phyloP scores from a whole-genome alignment of 2,888 invertebrate species.

The Cheilosia urbana region DNA sequence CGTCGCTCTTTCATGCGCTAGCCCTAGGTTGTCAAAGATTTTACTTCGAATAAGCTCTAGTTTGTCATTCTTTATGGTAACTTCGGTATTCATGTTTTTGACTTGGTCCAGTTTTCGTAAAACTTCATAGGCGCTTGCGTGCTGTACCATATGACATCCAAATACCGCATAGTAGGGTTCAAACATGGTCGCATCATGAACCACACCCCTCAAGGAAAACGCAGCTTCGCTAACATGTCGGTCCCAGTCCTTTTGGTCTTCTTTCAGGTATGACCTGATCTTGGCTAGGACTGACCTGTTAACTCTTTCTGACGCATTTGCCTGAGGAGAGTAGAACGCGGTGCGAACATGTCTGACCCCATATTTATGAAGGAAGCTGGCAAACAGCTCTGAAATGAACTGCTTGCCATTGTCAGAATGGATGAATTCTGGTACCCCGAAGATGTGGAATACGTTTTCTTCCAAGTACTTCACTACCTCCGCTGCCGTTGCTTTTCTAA shows the following conservation, averaged over 20 bases:
- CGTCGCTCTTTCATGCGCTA: not conserved
- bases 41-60: not conserved
- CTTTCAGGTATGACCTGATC: no score
- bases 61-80: not conserved
- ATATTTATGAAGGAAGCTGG: conserved; percentile 29
- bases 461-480: not conserved
- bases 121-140: not conserved
- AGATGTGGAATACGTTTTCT: not conserved
- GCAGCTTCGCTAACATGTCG: not conserved
- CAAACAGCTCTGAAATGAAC: conserved; percentile 5
- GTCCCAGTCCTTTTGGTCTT: not conserved
- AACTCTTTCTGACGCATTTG: not conserved
- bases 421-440: not conserved
- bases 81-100: not conserved
- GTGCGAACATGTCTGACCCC: conserved; percentile 53
- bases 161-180: not conserved
- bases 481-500: not conserved
- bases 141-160: not conserved
- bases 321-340: conserved; percentile 52
- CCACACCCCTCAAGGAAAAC: not conserved
- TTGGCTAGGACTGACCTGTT: no score
- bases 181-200: not conserved
- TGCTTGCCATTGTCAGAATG: not conserved
- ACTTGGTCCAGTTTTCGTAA: not conserved
- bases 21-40: not conserved